Base-by-base conservation (phyloP, 2,113 vertebrate species). In the Toxostoma redivivum region DNA sequence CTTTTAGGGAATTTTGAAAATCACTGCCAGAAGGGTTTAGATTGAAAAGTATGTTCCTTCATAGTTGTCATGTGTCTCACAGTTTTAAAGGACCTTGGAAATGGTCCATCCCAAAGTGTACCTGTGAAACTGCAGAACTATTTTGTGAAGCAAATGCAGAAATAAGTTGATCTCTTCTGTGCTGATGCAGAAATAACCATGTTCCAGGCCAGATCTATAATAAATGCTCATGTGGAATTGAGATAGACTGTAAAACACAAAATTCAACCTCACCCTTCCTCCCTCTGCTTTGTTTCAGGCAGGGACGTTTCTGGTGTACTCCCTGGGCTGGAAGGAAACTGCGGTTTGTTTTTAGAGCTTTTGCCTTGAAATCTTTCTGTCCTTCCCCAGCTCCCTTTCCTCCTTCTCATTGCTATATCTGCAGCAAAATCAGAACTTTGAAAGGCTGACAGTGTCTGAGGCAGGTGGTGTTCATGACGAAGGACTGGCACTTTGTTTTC, bases 261-360 rank as follows among this genome's bases (percentile, higher is more conserved):
- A 82, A 91, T 71, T 90, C 54, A 91, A 30, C 87, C 78, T 96
- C 89, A 88, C 74, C 87, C 91, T 95, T 96, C 78, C 70, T 95
- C 87, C 30, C 21, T 90, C 50, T 2, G 5, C 56, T 95, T 92
- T 94, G 87, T 92, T 95, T 93, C 65, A 79, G 86, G 53, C 77
- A 74, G 28, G 25, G 48, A 71, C 3, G 0, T 94, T 95, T 88
- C 56, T 92, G 73, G 66, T 76, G 25, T 37, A 80, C 70, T 87
- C 47, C 58, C 42, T 44, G 23, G 10, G 15, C 44, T 94, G 78
- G 78, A 88, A 85, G 87, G 79, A 94, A 94, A 72, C 35, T 45
- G 58, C 30, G 7, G 70, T n/a, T 79, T 95, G 73, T 31, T 81
- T 94, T 81, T 70, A 42, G 62, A 95, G 60, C 33, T 71, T 92